Base-by-base conservation (phyloP, 2,888 invertebrate genomes). In the Piscicola geometra region DNA sequence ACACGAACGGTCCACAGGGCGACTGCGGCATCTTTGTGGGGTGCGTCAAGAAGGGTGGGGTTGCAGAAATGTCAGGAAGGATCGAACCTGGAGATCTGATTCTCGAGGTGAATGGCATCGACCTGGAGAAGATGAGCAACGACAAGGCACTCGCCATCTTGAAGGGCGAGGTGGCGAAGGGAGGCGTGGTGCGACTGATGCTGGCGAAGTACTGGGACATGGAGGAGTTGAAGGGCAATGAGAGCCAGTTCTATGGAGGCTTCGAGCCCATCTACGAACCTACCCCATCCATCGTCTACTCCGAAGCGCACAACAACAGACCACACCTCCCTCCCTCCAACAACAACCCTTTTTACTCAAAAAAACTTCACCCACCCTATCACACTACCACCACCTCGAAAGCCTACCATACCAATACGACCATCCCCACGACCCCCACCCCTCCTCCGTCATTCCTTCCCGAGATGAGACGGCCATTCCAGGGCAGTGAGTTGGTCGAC, bases 21-120 rank as follows among this genome's bases (percentile, higher is more conserved):
- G 76, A 76, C 50, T 76, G 76, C 36, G 76, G 76, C 30, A 76
- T 76, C 33, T 76, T 76, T 35, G 73, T 76, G 33, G 76, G 76
- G 15, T 41, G 70, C n/a, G 66, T 76, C 1, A 68, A 64, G n/a
- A 75, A 74, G 32, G 75, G 69, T 12, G 76, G 76, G n/a, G 76
- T 68, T 28, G 76, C 76, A 2, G 76, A 75, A 0, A 30, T n/a
- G 15, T 35, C 33, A n/a, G 75, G 75, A n/a, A 33, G 50, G 21
- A 73, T 76, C 21, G 74, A 76, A 25, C 76, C 76, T 5, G 76
- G 76, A 35, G 76, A 76, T 56, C 67, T 76, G 32, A 74, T 76
- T 30, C 35, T 76, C 0, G 76, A 74, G 33, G 76, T 76, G 12
- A 76, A 76, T 36, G 70, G 47, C 0, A 64, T 75, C n/a, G 75